Conservation (phyloP, 2,113 vertebrate genomes). For the Oplegnathus fasciatus region DNA sequence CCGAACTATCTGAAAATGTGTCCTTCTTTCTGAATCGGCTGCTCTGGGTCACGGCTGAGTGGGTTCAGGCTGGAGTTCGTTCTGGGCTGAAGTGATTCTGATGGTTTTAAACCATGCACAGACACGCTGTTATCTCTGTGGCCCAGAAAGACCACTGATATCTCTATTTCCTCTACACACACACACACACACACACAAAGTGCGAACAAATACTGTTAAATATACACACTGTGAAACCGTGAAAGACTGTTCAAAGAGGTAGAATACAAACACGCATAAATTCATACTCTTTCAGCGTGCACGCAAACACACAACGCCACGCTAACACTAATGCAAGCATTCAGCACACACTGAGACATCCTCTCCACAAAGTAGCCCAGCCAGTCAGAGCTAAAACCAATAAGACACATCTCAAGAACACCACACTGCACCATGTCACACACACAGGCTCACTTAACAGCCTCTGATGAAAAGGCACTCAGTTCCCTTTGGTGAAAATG, state of each 20-base stretch:
- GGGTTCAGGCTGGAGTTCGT: not conserved
- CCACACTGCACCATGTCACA: not conserved
- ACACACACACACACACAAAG: not conserved
- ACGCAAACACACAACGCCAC: not conserved
- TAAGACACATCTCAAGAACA: not conserved
- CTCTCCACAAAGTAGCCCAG: not conserved
- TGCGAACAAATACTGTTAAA: not conserved
- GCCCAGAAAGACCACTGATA: conserved; percentile 34
- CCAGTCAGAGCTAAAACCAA: not conserved
- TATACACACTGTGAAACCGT: not conserved
- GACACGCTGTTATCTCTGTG: conserved; percentile 25
- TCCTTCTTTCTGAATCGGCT: not conserved
- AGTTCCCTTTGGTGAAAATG: not conserved
- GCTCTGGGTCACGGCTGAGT: conserved; percentile 17
- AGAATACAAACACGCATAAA: not conserved
- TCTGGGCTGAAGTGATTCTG: conserved; percentile 14
- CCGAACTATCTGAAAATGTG: not conserved
- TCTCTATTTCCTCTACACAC: conserved; percentile 17
- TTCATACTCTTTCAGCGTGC: not conserved
- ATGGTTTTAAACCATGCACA: conserved; percentile 39
- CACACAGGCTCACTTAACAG: too few species aligned
- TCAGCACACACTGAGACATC: not conserved
- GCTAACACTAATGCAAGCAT: not conserved
- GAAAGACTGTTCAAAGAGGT: not conserved
- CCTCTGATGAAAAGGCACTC: not conserved